These are phyloP conservation scores for Oegoconia quadripuncta DNA, from an alignment of 2,888 invertebrate species.

Conservation along the genomic window DNA sequence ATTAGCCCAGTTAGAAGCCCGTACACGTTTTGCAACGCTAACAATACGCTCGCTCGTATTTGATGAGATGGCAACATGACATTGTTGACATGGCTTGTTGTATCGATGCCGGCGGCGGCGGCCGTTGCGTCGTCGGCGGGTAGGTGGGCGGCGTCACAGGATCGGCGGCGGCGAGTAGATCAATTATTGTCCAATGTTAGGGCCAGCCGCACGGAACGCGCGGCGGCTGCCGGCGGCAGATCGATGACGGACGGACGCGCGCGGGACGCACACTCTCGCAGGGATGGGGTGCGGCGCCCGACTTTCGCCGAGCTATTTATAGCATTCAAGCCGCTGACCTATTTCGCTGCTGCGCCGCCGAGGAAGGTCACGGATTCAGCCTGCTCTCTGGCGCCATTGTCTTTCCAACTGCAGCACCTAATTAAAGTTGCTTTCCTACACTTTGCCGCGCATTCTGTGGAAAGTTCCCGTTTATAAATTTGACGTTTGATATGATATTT, in stretches of 20 bases:
- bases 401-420: constrained; percentile 70
- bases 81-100: constrained; percentile 23
- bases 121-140: background rate
- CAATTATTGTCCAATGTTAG: constrained; percentile 39
- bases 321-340: constrained; percentile 78
- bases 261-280: constrained; percentile 46
- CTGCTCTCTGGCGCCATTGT: constrained; percentile 74
- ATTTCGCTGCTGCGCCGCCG: constrained; percentile 73
- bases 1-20: too few species aligned
- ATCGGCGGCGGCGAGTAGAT: constrained; percentile 25
- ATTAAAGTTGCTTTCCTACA: constrained; percentile 77
- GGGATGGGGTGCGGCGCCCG: constrained; percentile 71
- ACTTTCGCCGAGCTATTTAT: constrained; percentile 78
- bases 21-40: too few species aligned
- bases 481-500: constrained; percentile 6
- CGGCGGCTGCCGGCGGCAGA: constrained; percentile 27
- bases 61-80: constrained; percentile 7
- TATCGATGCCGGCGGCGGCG: background rate
- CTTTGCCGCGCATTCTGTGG: constrained; percentile 47
- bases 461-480: constrained; percentile 27
- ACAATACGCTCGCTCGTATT: too few species aligned
- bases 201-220: constrained; percentile 23
- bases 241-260: constrained; percentile 43
- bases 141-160: background rate
- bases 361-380: constrained; percentile 78